Evolutionary conservation across 2,888 invertebrate species (phyloP), one percentile per base, ranked within the genome.

Genomic region (Oxycera nigricornis): DNA sequence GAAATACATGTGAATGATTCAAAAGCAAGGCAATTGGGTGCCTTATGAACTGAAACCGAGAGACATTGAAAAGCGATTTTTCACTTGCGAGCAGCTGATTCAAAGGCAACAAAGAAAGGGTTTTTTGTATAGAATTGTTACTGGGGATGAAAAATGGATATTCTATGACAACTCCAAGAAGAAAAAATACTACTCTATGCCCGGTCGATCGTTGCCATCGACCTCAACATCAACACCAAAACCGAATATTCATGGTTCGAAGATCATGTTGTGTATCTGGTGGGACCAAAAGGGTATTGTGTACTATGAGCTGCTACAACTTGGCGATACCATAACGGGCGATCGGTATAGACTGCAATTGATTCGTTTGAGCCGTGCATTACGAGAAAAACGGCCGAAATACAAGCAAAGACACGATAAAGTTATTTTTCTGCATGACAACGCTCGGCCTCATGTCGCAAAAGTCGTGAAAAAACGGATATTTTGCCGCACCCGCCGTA

Each of bases 11-110:
- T 20, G 31, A 62, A 62, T 26, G 31, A 62, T 31, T 28, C 62
- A 62, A 62, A 62, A 30, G 35, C 31, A 30, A 62, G 62, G 35
- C 26, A 62, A 31, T n/a, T n/a, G n/a, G n/a, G n/a, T 35, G 35
- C 11, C 11, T 6, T 35, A 35, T 35, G 11, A 35, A 7, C 7
- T 35, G 31, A 31, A 9, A 11, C 31, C 4, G 62, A 14, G 30
- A 11, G 7, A 62, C 62, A 17, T 62, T 59, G 59, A 59, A 22
- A 6, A 4, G 24, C 22, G 59, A 35, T 35, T 35, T 35, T 35
- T 35, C 35, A 35, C 35, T 35, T 35, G 35, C 35, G 35, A 35
- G 35, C 35, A 11, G 35, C 35, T 35, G 35, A 35, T 35, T 11
- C n/a, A n/a, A n/a, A n/a, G n/a, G n/a, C n/a, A n/a, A n/a, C n/a